Percentiles rank a stretch among this genome's conserved stretches.
These are phyloP conservation scores for Pachypanchax playfairii DNA, from an alignment of 2,113 vertebrate genomes.

Conservation along the genomic window DNA sequence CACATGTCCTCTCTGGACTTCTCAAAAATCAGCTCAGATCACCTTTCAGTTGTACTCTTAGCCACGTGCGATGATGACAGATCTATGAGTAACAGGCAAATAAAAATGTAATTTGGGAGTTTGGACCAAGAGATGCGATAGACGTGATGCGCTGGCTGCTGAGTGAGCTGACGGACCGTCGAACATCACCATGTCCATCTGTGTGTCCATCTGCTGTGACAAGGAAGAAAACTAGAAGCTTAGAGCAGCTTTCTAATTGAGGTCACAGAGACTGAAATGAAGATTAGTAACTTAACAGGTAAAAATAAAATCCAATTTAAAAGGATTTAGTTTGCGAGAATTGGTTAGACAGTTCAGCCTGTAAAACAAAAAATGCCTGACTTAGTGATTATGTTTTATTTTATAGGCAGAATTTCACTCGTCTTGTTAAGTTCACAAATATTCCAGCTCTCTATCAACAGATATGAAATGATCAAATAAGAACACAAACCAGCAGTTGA, in stretches of 20 bases:
- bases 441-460: too few species aligned
- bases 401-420: too few species aligned
- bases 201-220: conserved; percentile 77
- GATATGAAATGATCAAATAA: too few species aligned
- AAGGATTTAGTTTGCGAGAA: too few species aligned
- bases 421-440: neutral
- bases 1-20: conserved; percentile 24
- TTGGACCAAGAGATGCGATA: conserved; percentile 60
- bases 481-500: too few species aligned
- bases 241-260: conserved; percentile 46
- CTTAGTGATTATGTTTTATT: neutral
- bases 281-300: conserved; percentile 44
- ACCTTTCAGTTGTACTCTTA: conserved; percentile 59
- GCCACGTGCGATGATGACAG: conserved; percentile 41
- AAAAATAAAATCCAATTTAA: conserved; percentile 33
- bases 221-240: conserved; percentile 26
- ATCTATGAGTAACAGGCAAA: conserved; percentile 61
- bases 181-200: conserved; percentile 76
- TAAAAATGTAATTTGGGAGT: conserved; percentile 62
- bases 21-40: conserved; percentile 37
- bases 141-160: conserved; percentile 64
- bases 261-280: conserved; percentile 37
- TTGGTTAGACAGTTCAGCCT: too few species aligned
- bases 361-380: too few species aligned
- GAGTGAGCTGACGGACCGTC: conserved; percentile 58